Evolutionary conservation across 2,113 vertebrate genomes (phyloP).

Genomic region (Alosa alosa): DNA sequence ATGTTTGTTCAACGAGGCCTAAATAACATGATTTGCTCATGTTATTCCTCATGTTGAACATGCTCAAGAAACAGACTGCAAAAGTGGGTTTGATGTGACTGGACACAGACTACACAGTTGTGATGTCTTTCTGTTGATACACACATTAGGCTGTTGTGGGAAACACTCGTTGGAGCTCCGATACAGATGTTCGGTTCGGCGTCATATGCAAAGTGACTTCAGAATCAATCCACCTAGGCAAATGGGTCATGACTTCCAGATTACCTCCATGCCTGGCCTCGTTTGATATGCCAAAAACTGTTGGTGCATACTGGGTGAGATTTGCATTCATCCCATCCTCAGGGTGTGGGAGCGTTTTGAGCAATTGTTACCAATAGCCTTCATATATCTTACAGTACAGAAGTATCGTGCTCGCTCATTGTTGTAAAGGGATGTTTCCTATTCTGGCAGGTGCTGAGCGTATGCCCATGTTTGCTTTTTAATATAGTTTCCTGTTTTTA

Average conservation of each 20-base stretch:
- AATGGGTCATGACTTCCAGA: conserved; percentile 1
- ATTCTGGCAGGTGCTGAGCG: not conserved
- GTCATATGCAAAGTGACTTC: not conserved
- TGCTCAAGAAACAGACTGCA: not conserved
- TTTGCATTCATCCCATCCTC: conserved; percentile 4
- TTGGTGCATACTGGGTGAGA: not conserved
- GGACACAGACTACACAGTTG: not conserved
- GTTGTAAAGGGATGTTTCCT: not conserved
- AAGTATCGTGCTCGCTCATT: not conserved
- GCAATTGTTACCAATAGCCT: not conserved
- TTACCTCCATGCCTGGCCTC: not conserved
- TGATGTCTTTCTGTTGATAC: not conserved
- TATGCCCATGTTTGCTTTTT: not conserved
- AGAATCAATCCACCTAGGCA: not conserved
- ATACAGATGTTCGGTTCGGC: not conserved
- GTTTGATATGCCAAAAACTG: not conserved
- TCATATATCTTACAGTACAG: not conserved
- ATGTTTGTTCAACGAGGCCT: no score
- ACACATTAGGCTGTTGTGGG: not conserved
- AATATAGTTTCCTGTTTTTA: conserved; percentile 1
- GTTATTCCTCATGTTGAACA: no score
- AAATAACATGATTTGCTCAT: no score
- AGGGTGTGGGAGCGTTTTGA: not conserved
- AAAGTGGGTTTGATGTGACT: not conserved
- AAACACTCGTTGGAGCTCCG: not conserved